Evolutionary conservation across 2,888 invertebrate genomes (phyloP).

Genomic region (Chrysomela aeneicollis): DNA sequence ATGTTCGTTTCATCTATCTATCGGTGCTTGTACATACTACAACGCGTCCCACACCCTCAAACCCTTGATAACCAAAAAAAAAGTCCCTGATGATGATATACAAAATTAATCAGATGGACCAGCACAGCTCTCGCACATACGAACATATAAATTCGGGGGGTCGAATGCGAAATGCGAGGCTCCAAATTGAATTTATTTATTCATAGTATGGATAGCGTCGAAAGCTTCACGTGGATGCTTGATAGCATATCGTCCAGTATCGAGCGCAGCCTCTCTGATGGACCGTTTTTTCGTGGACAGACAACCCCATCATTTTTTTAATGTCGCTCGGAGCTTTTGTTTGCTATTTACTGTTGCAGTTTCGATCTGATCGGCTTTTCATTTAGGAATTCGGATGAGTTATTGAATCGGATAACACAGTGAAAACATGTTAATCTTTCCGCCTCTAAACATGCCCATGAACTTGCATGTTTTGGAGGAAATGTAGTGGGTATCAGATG

Average conservation of each 20-base stretch:
- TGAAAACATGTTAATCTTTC: conserved; percentile 11
- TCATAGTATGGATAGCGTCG: conserved; percentile 35
- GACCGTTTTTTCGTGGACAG: conserved; percentile 21
- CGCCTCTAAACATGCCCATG: background rate
- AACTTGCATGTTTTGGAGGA: background rate
- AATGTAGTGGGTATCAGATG: too few relatives aligned
- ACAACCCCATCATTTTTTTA: conserved; percentile 28
- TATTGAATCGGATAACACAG: conserved; percentile 26
- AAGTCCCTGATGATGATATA: conserved; percentile 26
- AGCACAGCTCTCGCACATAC: conserved; percentile 13
- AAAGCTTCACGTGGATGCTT: conserved; percentile 17
- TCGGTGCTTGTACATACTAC: too few relatives aligned
- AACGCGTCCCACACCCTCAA: too few relatives aligned
- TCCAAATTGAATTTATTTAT: conserved; percentile 42
- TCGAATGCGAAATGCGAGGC: conserved; percentile 32
- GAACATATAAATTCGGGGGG: conserved; percentile 31
- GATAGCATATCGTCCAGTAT: conserved; percentile 21
- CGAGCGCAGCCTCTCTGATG: conserved; percentile 22
- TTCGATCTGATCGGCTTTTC: conserved; percentile 34
- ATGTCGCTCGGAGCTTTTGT: conserved; percentile 30
- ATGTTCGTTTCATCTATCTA: too few relatives aligned
- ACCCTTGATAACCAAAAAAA: conserved; percentile 16
- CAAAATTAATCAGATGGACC: conserved; percentile 35
- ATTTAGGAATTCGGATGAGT: conserved; percentile 25
- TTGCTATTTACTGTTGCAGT: conserved; percentile 29